Percentiles rank a stretch among this genome's conserved stretches.
phyloP scores from a whole-genome alignment of 1,140 invertebrate genomes.

The Neuroterus valhalla region DNA sequence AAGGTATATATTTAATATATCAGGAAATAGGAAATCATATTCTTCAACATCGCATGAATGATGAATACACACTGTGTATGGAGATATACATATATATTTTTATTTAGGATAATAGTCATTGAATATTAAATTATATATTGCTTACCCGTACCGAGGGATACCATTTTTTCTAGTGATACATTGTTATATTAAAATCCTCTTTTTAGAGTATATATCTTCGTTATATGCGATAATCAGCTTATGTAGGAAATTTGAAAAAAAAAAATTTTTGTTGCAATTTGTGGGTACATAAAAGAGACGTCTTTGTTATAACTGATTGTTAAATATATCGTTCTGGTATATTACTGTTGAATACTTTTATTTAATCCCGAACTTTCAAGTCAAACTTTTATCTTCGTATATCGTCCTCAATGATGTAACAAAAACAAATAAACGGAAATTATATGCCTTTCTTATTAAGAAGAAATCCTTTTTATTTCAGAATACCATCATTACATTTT shows the following conservation, averaged over 20 bases:
- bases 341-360: constrained; percentile 57
- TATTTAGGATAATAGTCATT: constrained; percentile 64
- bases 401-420: constrained; percentile 16
- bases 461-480: background rate
- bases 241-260: constrained; percentile 51
- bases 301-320: constrained; percentile 55
- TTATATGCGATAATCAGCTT: constrained; percentile 51
- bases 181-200: constrained; percentile 54
- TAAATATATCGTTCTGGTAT: constrained; percentile 69
- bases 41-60: constrained; percentile 43
- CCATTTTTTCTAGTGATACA: constrained; percentile 60
- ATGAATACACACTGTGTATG: constrained; percentile 40
- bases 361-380: constrained; percentile 32
- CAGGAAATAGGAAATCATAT: constrained; percentile 52
- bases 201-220: constrained; percentile 52
- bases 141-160: constrained; percentile 43
- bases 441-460: background rate
- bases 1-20: constrained; percentile 56
- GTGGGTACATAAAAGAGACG: background rate
- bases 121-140: constrained; percentile 51
- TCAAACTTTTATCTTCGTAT: constrained; percentile 9
- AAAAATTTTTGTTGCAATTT: constrained; percentile 62
- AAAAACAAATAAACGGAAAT: background rate
- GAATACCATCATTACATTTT: too few relatives aligned
- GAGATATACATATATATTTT: constrained; percentile 52